Conservation (phyloP, 2,888 invertebrate species). For the Tineola bisselliella region DNA sequence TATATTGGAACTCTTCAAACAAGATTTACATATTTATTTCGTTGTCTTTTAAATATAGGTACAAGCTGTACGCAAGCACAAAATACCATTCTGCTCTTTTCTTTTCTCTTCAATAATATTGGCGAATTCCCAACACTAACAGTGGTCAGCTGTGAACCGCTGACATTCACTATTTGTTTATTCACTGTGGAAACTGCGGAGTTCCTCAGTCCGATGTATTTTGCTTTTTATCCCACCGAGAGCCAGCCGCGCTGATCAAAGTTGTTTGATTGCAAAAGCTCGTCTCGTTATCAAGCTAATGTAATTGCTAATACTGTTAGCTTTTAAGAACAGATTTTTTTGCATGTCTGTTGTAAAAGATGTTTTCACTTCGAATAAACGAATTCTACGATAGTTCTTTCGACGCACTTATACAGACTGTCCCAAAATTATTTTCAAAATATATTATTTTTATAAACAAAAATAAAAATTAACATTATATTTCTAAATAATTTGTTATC, state of each 20-base stretch:
- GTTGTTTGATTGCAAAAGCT: slow-evolving; percentile 13
- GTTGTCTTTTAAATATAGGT: neutral
- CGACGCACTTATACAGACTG: too few species aligned
- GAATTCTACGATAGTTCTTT: too few species aligned
- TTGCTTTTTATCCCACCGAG: slow-evolving; percentile 8
- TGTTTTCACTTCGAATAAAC: too few species aligned
- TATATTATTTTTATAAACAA: too few species aligned
- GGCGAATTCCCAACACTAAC: neutral
- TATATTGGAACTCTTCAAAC: neutral
- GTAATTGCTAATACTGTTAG: slow-evolving; percentile 14
- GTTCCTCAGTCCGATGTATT: neutral
- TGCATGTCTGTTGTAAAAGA: neutral
- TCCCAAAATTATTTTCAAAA: too few species aligned
- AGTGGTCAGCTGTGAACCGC: slow-evolving; percentile 7
- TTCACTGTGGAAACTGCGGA: neutral
- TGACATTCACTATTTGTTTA: slow-evolving; percentile 8
- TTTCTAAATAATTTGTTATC: too few species aligned
- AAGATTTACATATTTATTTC: neutral
- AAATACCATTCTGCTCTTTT: neutral
- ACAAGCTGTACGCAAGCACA: too few species aligned
- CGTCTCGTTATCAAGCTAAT: slow-evolving; percentile 12
- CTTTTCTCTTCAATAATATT: neutral
- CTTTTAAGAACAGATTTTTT: neutral
- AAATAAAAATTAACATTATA: too few species aligned
- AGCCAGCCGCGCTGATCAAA: slow-evolving; percentile 11